Conservation (phyloP, 35 echinoderm and acorn worm species). For the Ophioderma brevispina region DNA sequence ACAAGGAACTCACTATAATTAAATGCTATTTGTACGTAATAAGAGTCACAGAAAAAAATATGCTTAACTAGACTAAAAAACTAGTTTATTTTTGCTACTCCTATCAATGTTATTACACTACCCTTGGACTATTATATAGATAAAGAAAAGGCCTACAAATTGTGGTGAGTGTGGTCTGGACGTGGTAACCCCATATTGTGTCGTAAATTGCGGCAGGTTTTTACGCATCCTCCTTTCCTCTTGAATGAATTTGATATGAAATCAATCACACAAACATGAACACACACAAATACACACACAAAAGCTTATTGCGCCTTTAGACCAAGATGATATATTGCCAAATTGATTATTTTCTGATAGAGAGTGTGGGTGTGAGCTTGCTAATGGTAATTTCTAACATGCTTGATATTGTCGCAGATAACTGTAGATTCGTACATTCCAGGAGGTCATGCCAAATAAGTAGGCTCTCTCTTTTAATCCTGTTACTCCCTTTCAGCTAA, state of each 20-base stretch:
- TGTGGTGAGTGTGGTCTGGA: not conserved
- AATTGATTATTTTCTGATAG: not conserved
- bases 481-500: too few species aligned
- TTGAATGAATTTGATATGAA: not conserved
- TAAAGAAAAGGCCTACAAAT: not conserved
- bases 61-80: constrained; percentile 6
- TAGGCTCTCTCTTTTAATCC: too few species aligned
- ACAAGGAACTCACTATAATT: not conserved
- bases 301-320: not conserved
- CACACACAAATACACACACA: not conserved
- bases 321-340: not conserved
- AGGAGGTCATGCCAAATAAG: too few species aligned
- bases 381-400: too few species aligned
- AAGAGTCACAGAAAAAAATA: not conserved
- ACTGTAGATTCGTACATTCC: too few species aligned
- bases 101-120: not conserved
- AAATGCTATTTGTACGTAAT: constrained; percentile 6
- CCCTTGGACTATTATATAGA: not conserved
- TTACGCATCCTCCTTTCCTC: too few species aligned
- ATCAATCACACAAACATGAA: not conserved
- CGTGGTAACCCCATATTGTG: too few species aligned
- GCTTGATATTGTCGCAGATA: too few species aligned
- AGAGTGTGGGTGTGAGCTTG: too few species aligned
- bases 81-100: constrained; percentile 14
- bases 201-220: too few species aligned